Base-by-base conservation (phyloP, 2,888 invertebrate species). In the Dorcus parallelipipedus region DNA sequence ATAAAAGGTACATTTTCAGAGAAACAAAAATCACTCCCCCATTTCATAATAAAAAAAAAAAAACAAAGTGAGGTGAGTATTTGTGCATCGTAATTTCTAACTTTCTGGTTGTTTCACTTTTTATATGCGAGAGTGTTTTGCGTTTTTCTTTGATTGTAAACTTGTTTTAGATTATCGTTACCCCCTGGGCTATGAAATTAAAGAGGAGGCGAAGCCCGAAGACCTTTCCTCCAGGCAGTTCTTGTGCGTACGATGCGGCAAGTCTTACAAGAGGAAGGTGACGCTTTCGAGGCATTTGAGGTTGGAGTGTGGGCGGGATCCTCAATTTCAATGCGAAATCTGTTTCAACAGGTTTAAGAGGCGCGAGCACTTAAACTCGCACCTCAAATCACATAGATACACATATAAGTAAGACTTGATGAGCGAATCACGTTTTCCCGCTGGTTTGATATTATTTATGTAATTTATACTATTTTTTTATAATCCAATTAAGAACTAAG, bases 271-370 rank as follows among this genome's bases (percentile, higher is more conserved):
- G 40, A 38, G 49, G 20, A 38, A 53, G 39, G 41, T 17, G 8
- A 58, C 54, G 9, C 40, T 58, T 9, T 33, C 84, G 72, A 83
- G 89, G 57, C 89, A 89, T 75, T 82, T 85, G 68, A 84, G 84
- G 72, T 85, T 86, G 76, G 89, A 89, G 73, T 89, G 89, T 72
- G 82, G 83, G 66, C 84, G 83, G 71, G 80, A 81, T 64, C 85
- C 85, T 33, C 81, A 83, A 71, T 84, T 83, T 78, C 82, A 83
- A 73, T 86, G 86, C 40, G 10, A 33, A 7, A 33, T 56, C 10
- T 58, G 58, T 38, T 17, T 17, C 7, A 53, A 54, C 17, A 41
- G 23, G 20, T 58, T 58, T 38, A 58, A 54, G 38, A 41, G 54
- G 39, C 47, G 49, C 33, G 58, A 50, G 5, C 41, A 54, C 49